Evolutionary conservation across 1,140 invertebrate species (phyloP).

Genomic region (Cotesia chilonis): DNA sequence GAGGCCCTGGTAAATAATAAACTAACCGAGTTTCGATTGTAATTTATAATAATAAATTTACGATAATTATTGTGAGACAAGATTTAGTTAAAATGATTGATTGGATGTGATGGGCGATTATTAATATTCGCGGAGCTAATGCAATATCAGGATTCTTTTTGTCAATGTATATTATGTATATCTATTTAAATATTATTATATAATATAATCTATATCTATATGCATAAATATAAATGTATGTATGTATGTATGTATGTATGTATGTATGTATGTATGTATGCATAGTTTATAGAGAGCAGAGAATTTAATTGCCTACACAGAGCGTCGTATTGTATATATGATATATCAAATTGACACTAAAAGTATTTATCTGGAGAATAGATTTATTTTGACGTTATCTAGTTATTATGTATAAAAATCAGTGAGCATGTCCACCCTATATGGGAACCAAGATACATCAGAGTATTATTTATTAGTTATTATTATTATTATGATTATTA

Average conservation of each 20-base stretch:
- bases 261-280: conserved; percentile 34
- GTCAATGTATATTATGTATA: conserved; percentile 23
- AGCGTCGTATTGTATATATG: conserved; percentile 17
- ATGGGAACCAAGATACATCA: too few relatives aligned
- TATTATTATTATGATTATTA: not conserved
- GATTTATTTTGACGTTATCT: conserved; percentile 68
- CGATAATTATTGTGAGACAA: not conserved
- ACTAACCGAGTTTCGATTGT: not conserved
- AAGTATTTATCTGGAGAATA: conserved; percentile 49
- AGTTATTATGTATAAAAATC: conserved; percentile 52
- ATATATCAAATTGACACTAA: not conserved
- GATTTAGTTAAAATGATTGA: conserved; percentile 10
- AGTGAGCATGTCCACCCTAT: not conserved
- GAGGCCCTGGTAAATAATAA: conserved; percentile 61
- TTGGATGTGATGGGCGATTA: conserved; percentile 11
- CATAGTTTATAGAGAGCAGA: conserved; percentile 33
- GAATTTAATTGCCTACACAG: conserved; percentile 13
- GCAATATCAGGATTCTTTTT: not conserved
- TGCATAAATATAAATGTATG: conserved; percentile 11
- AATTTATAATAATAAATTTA: not conserved
- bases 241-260: conserved; percentile 35
- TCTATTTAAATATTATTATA: not conserved
- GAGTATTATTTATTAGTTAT: not conserved
- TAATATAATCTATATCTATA: too few relatives aligned
- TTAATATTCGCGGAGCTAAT: not conserved